Conservation (phyloP, 1,140 invertebrate species). For the Amphibalanus amphitrite region DNA sequence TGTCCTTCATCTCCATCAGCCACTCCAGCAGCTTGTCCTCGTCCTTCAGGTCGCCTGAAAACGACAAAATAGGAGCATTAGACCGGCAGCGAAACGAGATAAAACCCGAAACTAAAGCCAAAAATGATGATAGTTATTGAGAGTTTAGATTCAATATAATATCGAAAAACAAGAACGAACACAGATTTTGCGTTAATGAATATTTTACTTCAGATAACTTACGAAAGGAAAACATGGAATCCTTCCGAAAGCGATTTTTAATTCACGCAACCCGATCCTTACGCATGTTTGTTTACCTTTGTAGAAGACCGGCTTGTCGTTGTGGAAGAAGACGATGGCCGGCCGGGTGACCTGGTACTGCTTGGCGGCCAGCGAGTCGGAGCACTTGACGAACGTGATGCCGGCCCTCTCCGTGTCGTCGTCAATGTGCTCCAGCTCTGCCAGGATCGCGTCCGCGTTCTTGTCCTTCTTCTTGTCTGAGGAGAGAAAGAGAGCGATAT, state of each 20-base stretch:
- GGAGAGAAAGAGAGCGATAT: too few species aligned
- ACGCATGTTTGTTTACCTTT: constrained; percentile 11
- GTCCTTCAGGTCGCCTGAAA: constrained; percentile 63
- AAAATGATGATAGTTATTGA: too few species aligned
- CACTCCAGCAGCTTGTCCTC: constrained; percentile 78
- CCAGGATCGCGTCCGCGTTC: constrained; percentile 72
- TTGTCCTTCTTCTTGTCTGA: constrained; percentile 47
- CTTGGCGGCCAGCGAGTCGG: constrained; percentile 71
- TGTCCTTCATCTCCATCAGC: constrained; percentile 67
- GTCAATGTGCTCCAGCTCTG: constrained; percentile 79
- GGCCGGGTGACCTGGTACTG: constrained; percentile 68
- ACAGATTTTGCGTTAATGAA: too few species aligned
- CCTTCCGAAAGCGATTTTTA: too few species aligned
- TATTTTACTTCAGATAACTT: too few species aligned
- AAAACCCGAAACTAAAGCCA: too few species aligned
- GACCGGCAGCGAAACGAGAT: too few species aligned
- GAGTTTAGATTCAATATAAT: too few species aligned
- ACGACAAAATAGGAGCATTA: constrained; percentile 1
- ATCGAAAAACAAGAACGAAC: too few species aligned
- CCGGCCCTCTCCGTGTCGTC: constrained; percentile 83
- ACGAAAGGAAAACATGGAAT: too few species aligned
- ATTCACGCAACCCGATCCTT: too few species aligned
- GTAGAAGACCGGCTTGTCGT: constrained; percentile 72
- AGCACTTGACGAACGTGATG: constrained; percentile 86
- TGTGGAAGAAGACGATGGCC: constrained; percentile 69